Percentiles rank a stretch among this genome's conserved stretches.
Evolutionary conservation across 2,797 vertebrate species (phyloP).

Genomic region (Alfaro cultratus): DNA sequence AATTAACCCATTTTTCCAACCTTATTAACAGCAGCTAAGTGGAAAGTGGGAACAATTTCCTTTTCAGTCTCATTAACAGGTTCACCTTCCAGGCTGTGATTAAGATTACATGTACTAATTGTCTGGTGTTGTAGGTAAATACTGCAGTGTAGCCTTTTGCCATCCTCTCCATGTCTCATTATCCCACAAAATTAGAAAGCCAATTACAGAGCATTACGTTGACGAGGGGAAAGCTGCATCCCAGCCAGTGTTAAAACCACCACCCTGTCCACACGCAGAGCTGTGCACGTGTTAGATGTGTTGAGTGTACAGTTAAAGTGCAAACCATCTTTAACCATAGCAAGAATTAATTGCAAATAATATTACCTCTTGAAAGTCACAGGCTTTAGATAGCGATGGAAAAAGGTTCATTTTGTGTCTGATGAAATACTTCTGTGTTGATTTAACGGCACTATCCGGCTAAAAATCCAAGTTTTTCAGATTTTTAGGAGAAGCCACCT

Average conservation of each 20-base stretch:
- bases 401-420: background rate
- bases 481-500: background rate
- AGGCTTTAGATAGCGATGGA: background rate
- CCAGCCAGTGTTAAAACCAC: conserved; percentile 35
- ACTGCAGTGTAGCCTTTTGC: conserved; percentile 53
- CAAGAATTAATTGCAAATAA: conserved; percentile 28
- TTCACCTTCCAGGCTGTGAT: conserved; percentile 56
- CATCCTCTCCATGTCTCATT: conserved; percentile 60
- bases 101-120: conserved; percentile 51
- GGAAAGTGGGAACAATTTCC: conserved; percentile 30
- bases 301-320: conserved; percentile 29
- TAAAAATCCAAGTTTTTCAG: background rate
- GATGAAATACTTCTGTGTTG: background rate
- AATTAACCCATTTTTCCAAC: conserved; percentile 31
- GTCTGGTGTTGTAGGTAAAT: conserved; percentile 59
- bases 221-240: conserved; percentile 55
- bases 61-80: conserved; percentile 43
- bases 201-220: conserved; percentile 72
- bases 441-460: background rate
- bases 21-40: background rate
- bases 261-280: conserved; percentile 16
- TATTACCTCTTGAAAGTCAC: conserved; percentile 18
- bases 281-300: conserved; percentile 21
- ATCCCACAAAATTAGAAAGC: conserved; percentile 65
- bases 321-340: conserved; percentile 26